These are phyloP conservation scores for Scaptomyza caliginosa DNA, from an alignment of 2,888 invertebrate genomes.

Conservation along the genomic window DNA sequence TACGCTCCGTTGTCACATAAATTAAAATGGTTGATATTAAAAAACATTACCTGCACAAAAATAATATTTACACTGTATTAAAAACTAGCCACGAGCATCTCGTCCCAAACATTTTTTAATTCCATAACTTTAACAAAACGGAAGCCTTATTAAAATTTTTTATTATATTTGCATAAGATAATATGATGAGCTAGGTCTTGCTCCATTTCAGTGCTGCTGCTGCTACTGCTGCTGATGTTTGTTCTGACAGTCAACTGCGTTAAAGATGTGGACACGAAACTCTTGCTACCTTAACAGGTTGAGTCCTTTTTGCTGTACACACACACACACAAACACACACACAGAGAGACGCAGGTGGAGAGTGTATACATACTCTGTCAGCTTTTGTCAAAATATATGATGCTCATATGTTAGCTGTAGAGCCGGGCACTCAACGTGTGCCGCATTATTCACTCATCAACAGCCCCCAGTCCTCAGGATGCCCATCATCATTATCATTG, in stretches of 20 bases:
- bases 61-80: conserved; percentile 42
- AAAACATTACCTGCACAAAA: conserved; percentile 20
- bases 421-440: conserved; percentile 68
- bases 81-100: conserved; percentile 17
- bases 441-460: conserved; percentile 73
- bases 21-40: conserved; percentile 34
- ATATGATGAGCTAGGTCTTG: conserved; percentile 4
- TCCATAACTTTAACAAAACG: conserved; percentile 56
- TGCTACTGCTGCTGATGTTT: conserved; percentile 38
- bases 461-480: conserved; percentile 57
- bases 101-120: conserved; percentile 28
- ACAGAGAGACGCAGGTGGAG: conserved; percentile 5
- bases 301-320: conserved; percentile 34
- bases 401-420: conserved; percentile 67
- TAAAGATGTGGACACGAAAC: conserved; percentile 45
- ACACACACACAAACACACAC: conserved; percentile 7
- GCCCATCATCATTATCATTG: conserved; percentile 74
- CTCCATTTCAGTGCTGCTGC: conserved; percentile 9
- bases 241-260: conserved; percentile 59
- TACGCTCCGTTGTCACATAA: conserved; percentile 32
- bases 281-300: conserved; percentile 19
- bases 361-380: conserved; percentile 27
- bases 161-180: conserved; percentile 30
- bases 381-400: conserved; percentile 73
- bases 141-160: conserved; percentile 54